Evolutionary conservation across 2,113 vertebrate species (phyloP), one percentile per base, ranked within the genome.

Genomic region (Nestor notabilis): DNA sequence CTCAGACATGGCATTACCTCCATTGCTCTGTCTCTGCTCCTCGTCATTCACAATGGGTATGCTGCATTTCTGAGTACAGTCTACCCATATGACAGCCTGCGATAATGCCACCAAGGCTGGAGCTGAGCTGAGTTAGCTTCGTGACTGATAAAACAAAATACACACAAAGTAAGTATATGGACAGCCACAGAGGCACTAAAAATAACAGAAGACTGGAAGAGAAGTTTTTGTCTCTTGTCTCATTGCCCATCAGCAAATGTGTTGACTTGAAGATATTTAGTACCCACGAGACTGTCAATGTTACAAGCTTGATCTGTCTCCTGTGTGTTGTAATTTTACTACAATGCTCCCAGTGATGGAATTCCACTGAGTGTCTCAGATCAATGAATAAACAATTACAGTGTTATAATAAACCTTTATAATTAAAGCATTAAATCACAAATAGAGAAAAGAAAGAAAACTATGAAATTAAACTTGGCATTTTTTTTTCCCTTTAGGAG

Each of bases 321-420:
- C 95, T 94, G 96, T 74, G 87, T 71, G 50, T 75, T 92, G 78
- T 77, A 93, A 90, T 92, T 91, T 97, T 88, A 87, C 53, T 94
- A 71, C 43, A 94, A 47, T 31, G 50, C 35, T 77, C 71, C 52
- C 83, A 94, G 72, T 79, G 77, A 97, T 87, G 43, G 46, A 95
- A 70, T 37, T 77, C 77, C 63, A 83, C 65, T 24, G 50, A 94
- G 75, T 80, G 71, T 58, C 44, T 94, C 60, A 69, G 60, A 72
- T 58, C 8, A 0, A 77, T 89, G 81, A 78, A 97, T 88, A 90
- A 97, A 96, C 84, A 97, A 94, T 95, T 95, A 87, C 84, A 96
- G 82, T 16, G 35, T 65, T 95, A 87, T 94, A 65, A 46, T 82
- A 94, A 98, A 95, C 33, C 58, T 87, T 93, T 94, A 76, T 90